phyloP scores from a whole-genome alignment of 2,888 invertebrate species.

The Cantharis flavilabris region DNA sequence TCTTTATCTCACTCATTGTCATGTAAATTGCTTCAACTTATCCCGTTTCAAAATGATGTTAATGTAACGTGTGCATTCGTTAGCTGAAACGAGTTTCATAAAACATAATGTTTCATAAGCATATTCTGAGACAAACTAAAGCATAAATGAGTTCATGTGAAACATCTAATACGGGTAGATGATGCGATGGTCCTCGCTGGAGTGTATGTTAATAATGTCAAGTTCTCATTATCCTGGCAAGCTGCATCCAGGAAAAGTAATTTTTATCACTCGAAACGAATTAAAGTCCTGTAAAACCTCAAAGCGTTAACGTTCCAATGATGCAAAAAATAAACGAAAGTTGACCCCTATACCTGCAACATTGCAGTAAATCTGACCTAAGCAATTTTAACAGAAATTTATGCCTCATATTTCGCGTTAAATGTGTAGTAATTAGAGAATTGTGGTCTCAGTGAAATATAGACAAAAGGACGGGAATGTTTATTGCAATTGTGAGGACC shows the following conservation, averaged over 20 bases:
- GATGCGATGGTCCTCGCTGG: conserved; percentile 34
- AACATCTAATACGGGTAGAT: conserved; percentile 28
- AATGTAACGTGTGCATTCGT: conserved; percentile 35
- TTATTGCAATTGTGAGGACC: conserved; percentile 46
- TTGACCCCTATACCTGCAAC: conserved; percentile 22
- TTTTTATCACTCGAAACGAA: background rate
- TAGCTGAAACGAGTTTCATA: conserved; percentile 40
- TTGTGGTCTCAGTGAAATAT: conserved; percentile 56
- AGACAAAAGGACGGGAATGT: conserved; percentile 47
- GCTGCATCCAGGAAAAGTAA: conserved; percentile 14
- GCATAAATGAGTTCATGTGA: conserved; percentile 36
- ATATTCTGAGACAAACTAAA: conserved; percentile 41
- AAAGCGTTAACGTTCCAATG: conserved; percentile 1
- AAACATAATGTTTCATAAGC: conserved; percentile 46
- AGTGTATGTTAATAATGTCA: background rate
- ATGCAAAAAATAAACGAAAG: conserved; percentile 25
- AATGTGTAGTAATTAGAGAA: conserved; percentile 58
- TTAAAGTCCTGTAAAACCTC: background rate
- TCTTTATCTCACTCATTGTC: conserved; percentile 32
- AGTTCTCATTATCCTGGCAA: background rate
- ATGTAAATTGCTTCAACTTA: conserved; percentile 30
- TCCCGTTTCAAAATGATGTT: conserved; percentile 32
- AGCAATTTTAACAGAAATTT: conserved; percentile 55
- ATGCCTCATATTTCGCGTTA: conserved; percentile 57
- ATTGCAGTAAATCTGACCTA: conserved; percentile 47